Conservation (phyloP, 2,113 vertebrate genomes). For the Carassius carassius region DNA sequence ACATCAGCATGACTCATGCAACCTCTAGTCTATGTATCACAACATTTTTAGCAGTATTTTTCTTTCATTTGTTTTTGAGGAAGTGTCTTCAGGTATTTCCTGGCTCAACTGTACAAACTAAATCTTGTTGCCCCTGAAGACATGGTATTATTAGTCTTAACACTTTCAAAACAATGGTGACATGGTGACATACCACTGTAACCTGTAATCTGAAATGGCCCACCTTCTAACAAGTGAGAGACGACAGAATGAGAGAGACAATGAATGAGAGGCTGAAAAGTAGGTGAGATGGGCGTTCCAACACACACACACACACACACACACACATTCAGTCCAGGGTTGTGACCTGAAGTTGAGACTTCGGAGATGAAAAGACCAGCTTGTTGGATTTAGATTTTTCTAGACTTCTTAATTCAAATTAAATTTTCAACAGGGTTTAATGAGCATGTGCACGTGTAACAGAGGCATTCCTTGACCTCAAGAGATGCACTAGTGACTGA, state of each 20-base stretch:
- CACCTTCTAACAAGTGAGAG: not conserved
- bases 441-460: not conserved
- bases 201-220: slow-evolving; percentile 34
- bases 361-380: not conserved
- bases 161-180: slow-evolving; percentile 26
- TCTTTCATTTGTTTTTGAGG: not conserved
- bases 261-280: not conserved
- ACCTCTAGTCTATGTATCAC: not conserved
- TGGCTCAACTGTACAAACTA: not conserved
- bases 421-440: not conserved
- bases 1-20: not conserved
- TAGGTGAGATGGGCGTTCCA: not conserved
- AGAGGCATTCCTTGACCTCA: too few relatives aligned
- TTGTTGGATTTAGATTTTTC: not conserved
- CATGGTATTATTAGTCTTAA: slow-evolving; percentile 41
- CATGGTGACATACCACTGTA: slow-evolving; percentile 38
- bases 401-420: not conserved
- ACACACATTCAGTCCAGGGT: not conserved
- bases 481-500: too few relatives aligned
- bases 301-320: not conserved
- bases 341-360: not conserved
- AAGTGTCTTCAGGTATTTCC: slow-evolving; percentile 9
- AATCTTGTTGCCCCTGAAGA: slow-evolving; percentile 4
- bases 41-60: not conserved
- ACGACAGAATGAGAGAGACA: not conserved